These are phyloP conservation scores for Periophthalmus modestus DNA, from an alignment of 2,113 vertebrate species.

Conservation along the genomic window DNA sequence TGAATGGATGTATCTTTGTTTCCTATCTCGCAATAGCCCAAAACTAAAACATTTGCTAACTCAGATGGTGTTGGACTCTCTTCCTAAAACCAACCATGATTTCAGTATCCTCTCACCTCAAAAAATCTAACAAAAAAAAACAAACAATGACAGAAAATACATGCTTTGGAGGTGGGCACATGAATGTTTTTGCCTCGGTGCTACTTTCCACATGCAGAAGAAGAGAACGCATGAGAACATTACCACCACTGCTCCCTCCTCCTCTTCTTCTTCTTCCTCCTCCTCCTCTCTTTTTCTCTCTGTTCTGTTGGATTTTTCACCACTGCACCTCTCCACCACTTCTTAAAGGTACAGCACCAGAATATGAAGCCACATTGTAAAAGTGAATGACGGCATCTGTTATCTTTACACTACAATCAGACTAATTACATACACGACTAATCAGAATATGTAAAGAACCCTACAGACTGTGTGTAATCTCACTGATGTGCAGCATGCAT, in stretches of 20 bases:
- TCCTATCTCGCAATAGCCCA: too few species aligned
- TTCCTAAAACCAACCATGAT: too few species aligned
- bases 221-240: slow-evolving; percentile 64
- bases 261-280: not conserved
- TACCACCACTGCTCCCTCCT: slow-evolving; percentile 19
- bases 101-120: too few species aligned
- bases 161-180: slow-evolving; percentile 26
- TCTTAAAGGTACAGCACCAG: slow-evolving; percentile 60
- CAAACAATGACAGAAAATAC: not conserved
- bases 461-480: slow-evolving; percentile 5
- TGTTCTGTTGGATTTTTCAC: slow-evolving; percentile 19
- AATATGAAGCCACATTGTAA: not conserved
- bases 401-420: slow-evolving; percentile 12
- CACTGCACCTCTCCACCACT: slow-evolving; percentile 25
- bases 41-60: too few species aligned
- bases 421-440: not conserved
- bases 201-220: slow-evolving; percentile 56
- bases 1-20: too few species aligned
- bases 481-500: not conserved
- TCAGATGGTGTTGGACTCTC: too few species aligned
- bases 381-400: not conserved
- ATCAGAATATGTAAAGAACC: slow-evolving; percentile 8
- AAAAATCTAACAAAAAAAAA: not conserved
- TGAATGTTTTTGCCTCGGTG: slow-evolving; percentile 40
- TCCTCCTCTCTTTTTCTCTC: slow-evolving; percentile 5